Evolutionary conservation across 2,888 invertebrate species (phyloP), one percentile per base, ranked within the genome.

Genomic region (Polyploca ridens): DNA sequence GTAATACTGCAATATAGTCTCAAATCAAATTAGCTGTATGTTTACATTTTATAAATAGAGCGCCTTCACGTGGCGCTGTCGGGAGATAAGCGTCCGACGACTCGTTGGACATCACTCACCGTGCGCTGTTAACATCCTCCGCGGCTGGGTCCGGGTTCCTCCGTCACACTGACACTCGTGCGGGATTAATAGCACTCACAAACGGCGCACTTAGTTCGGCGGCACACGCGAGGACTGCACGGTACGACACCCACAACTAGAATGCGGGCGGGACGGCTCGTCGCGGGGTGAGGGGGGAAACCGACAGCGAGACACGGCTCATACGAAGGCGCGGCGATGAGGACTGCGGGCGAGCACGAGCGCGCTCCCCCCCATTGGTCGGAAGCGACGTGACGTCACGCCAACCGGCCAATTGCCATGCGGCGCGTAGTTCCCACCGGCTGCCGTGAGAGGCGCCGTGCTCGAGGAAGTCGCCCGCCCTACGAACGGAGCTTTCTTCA

Each of bases 91-190:
- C 78, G 86, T 79, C 77, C 83, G 81, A 77, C 81, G 82, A 81
- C 83, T 82, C 75, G 77, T 74, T 27, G 79, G 79, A 76, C 78
- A 81, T 83, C 88, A 93, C 94, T 94, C 89, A 94, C 94, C 94
- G 93, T 93, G 90, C 86, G 92, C 94, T 94, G 93, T 91, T 92
- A 93, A 93, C 94, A 94, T 94, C 93, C 93, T 94, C 94, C 87
- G 92, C 88, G 88, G 84, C 84, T 79, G 85, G 85, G 79, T 82
- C 86, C 88, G 75, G 87, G 90, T 84, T 90, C 87, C 90, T 90
- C 87, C 85, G 88, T 88, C 88, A 90, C 93, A 93, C 93, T 90
- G 90, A 90, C 93, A 93, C 94, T 90, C 89, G 93, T 84, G 90
- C 90, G 89, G 88, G 90, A 91, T 89, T 80, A 72, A 84, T 81